phyloP scores from a whole-genome alignment of 2,797 vertebrate species.

The Echiichthys vipera region DNA sequence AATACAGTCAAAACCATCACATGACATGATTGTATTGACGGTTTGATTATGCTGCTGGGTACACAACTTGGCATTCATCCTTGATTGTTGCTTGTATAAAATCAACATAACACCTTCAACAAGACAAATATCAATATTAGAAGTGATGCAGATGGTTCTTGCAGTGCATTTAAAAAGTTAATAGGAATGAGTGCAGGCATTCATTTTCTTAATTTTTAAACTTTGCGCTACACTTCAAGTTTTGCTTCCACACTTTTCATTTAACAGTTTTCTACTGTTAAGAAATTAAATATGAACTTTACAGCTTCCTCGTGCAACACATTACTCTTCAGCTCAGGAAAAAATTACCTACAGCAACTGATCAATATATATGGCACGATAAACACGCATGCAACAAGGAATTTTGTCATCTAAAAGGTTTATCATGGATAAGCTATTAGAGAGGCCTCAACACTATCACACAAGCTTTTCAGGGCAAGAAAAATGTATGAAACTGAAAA shows the following conservation, averaged over 20 bases:
- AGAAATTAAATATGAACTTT: background rate
- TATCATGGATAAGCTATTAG: background rate
- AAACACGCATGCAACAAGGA: background rate
- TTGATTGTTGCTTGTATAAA: no score
- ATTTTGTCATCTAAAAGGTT: background rate
- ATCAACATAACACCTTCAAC: background rate
- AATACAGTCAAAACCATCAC: background rate
- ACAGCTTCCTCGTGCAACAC: background rate
- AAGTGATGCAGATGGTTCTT: background rate
- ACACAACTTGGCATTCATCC: no score
- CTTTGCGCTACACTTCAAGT: background rate
- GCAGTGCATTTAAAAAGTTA: background rate
- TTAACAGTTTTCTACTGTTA: background rate
- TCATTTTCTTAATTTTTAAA: background rate
- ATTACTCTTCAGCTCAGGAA: background rate
- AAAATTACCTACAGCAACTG: background rate
- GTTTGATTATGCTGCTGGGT: background rate
- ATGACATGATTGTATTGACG: background rate
- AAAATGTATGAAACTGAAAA: background rate
- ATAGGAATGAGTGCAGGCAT: background rate
- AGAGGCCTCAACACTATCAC: background rate
- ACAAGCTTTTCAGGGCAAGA: background rate
- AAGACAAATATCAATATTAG: constrained; percentile 3
- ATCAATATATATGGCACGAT: background rate
- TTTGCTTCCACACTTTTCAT: background rate